Evolutionary conservation across 1,140 invertebrate genomes (phyloP).

Genomic region (Neodiprion virginianus): DNA sequence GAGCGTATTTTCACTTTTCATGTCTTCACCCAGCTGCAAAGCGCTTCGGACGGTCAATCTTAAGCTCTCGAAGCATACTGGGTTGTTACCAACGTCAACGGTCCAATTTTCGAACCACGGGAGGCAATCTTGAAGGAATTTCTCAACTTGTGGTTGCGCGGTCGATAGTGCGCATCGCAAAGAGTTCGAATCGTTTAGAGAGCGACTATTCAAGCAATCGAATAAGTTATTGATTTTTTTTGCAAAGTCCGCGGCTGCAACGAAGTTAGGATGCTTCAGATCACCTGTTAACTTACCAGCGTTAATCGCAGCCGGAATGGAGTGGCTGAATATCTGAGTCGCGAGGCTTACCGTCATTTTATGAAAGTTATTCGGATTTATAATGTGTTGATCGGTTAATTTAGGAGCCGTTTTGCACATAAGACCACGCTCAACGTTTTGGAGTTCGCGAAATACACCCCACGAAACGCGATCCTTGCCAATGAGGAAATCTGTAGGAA

Average conservation of each 20-base stretch:
- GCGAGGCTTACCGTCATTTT: slow-evolving; percentile 29
- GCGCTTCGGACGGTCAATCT: slow-evolving; percentile 26
- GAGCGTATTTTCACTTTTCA: slow-evolving; percentile 15
- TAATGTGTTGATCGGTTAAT: no score
- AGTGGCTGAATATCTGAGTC: slow-evolving; percentile 30
- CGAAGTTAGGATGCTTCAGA: slow-evolving; percentile 17
- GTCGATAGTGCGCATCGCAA: slow-evolving; percentile 27
- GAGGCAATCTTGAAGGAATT: slow-evolving; percentile 22
- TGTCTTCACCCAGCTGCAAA: slow-evolving; percentile 23
- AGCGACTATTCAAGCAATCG: slow-evolving; percentile 33
- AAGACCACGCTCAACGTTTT: slow-evolving; percentile 4
- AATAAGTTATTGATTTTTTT: slow-evolving; percentile 29
- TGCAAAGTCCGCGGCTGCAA: slow-evolving; percentile 26
- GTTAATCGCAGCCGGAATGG: slow-evolving; percentile 23
- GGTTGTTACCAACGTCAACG: slow-evolving; percentile 7
- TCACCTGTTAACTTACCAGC: slow-evolving; percentile 19
- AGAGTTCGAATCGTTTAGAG: slow-evolving; percentile 22
- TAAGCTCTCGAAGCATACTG: slow-evolving; percentile 24
- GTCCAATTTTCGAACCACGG: slow-evolving; percentile 24
- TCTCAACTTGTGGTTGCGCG: slow-evolving; percentile 24
- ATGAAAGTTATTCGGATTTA: slow-evolving; percentile 22
- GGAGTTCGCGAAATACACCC: slow-evolving; percentile 11
- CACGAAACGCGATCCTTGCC: slow-evolving; percentile 18
- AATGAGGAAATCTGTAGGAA: slow-evolving; percentile 13
- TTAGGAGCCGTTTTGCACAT: slow-evolving; percentile 12